Base-by-base conservation (phyloP, 2,888 invertebrate genomes). In the Leucozona laternaria region DNA sequence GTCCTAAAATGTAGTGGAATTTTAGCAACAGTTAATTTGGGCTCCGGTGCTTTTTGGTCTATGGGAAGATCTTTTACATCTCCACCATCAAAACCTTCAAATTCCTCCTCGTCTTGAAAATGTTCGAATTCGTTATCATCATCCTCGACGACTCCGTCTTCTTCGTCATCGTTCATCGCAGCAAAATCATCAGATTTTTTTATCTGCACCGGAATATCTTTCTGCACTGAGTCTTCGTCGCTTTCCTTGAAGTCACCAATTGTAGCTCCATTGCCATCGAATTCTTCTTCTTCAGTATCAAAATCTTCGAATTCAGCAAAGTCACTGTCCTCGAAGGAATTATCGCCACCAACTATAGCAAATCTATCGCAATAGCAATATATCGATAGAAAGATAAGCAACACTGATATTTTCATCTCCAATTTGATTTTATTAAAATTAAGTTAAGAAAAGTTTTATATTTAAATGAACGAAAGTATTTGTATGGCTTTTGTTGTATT, bases 241-340 rank as follows among this genome's bases (percentile, higher is more conserved):
- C 79, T 77, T 22, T 73, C 70, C 17, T 78, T 79, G 40, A 79
- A 79, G 22, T 82, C 82, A 10, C 71, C 53, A 28, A 64, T 68
- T 20, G 78, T 22, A 8, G 64, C 70, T 22, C 64, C 78, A 13
- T 70, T 50, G 10, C 50, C 58, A 37, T 78, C 58, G 43, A 79
- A 78, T 45, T 89, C 85, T 43, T 89, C 88, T 31, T 93, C 92
- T 28, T 96, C 97, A 57, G 95, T 95, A 90, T 96, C 96, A 91
- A 97, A 96, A 91, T 97, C 96, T 92, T 97, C 97, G 93, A 98
- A 98, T 93, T 98, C 98, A 0, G 98, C 98, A 93, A 98, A 98
- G 90, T 98, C 98, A 94, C 97, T 97, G 91, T 98, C 97, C 60
- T 92, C 91, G 15, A 89, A 88, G n/a, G 90, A 89, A 17, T 88